Percentiles rank a stretch among this genome's conserved stretches.
phyloP scores from a whole-genome alignment of 2,113 vertebrate species.

The Nannospalax galili region DNA sequence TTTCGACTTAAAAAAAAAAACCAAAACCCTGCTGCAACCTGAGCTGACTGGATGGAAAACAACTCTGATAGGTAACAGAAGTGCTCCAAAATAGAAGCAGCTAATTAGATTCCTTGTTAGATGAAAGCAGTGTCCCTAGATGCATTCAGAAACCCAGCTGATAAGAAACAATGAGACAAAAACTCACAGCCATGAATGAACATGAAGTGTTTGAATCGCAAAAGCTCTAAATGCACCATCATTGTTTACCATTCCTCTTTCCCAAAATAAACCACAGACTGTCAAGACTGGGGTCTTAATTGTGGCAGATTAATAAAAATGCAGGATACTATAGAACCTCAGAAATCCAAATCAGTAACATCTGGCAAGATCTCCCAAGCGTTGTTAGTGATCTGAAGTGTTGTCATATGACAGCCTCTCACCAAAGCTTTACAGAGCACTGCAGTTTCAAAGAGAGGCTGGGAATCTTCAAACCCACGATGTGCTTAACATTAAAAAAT shows the following conservation, averaged over 20 bases:
- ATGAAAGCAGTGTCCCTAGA: slow-evolving; percentile 70
- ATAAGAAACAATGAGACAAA: slow-evolving; percentile 73
- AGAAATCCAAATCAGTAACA: slow-evolving; percentile 64
- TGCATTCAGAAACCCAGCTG: slow-evolving; percentile 78
- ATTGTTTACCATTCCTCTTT: slow-evolving; percentile 72
- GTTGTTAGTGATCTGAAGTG: slow-evolving; percentile 53
- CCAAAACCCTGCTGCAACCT: slow-evolving; percentile 51
- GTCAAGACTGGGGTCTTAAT: slow-evolving; percentile 73
- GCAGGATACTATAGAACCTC: slow-evolving; percentile 64
- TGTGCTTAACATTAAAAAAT: background rate
- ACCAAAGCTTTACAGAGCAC: background rate
- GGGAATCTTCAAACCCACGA: background rate
- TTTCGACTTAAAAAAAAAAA: slow-evolving; percentile 52
- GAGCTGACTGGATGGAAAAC: slow-evolving; percentile 57
- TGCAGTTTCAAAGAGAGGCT: background rate
- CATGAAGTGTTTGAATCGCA: slow-evolving; percentile 65
- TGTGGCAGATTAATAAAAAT: slow-evolving; percentile 74
- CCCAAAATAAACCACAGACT: slow-evolving; percentile 72
- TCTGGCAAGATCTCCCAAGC: slow-evolving; percentile 59
- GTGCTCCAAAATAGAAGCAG: slow-evolving; percentile 71
- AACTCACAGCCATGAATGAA: slow-evolving; percentile 66
- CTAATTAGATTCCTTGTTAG: slow-evolving; percentile 80
- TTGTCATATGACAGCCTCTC: background rate
- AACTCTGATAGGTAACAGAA: slow-evolving; percentile 77
- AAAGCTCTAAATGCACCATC: slow-evolving; percentile 62